A percentile compares a stretch with the other conserved stretches of the same genome.
Conservation (phyloP, 1,140 invertebrate genomes). For the Eumaeus atala region DNA sequence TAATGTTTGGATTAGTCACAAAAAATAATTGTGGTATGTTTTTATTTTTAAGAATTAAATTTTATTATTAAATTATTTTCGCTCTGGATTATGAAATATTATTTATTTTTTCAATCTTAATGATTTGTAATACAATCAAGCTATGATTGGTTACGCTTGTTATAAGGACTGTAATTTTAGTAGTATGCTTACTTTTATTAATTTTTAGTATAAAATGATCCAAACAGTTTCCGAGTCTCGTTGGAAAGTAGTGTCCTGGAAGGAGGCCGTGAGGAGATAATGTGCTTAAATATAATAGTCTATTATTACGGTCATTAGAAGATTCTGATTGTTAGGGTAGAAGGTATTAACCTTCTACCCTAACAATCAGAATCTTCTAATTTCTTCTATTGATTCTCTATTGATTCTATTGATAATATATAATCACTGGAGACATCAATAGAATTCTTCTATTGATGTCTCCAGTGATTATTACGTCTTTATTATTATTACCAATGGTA, state of each 20-base stretch:
- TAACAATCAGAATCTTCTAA: conserved; percentile 16
- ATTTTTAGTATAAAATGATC: conserved; percentile 33
- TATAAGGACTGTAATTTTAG: conserved; percentile 22
- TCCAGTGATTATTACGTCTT: conserved; percentile 7
- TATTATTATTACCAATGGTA: no score
- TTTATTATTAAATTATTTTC: no score
- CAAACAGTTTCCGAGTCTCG: conserved; percentile 24
- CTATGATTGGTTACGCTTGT: conserved; percentile 25
- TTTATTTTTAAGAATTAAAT: no score
- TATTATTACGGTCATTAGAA: conserved; percentile 23
- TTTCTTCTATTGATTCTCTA: no score
- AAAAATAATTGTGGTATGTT: no score
- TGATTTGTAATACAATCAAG: conserved; percentile 15
- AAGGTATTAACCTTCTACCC: no score
- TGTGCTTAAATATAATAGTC: conserved; percentile 28
- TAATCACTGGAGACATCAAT: no score
- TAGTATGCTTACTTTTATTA: conserved; percentile 12
- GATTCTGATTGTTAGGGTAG: conserved; percentile 15
- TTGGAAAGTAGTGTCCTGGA: no score
- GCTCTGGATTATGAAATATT: no score
- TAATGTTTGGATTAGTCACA: neutral
- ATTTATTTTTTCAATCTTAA: no score
- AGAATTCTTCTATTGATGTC: conserved; percentile 18
- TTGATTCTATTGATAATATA: no score
- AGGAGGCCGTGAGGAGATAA: conserved; percentile 18